Conservation (phyloP, 2,888 invertebrate species). For the Pristionchus fissidentatus region DNA sequence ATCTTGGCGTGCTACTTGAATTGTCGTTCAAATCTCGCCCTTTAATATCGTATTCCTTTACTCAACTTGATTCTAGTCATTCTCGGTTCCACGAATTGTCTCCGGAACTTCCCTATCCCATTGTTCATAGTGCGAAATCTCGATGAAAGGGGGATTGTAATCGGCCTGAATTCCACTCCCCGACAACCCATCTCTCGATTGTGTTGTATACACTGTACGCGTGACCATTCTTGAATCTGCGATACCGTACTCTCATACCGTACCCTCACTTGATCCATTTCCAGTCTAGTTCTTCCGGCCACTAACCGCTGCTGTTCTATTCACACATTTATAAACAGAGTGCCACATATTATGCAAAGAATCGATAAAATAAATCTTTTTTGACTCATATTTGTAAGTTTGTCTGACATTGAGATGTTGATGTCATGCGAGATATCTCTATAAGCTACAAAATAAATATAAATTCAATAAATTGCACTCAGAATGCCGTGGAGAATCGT, state of each 20-base stretch:
- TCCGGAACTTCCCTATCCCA: not conserved
- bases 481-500: conserved; percentile 49
- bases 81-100: not conserved
- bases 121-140: conserved; percentile 32
- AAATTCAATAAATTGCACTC: not conserved
- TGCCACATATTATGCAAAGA: conserved; percentile 33
- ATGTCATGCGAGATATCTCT: not conserved
- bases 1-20: conserved; percentile 22
- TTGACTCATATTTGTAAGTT: too few relatives aligned
- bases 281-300: not conserved
- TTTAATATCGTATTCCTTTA: conserved; percentile 9
- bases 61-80: conserved; percentile 31
- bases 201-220: conserved; percentile 35
- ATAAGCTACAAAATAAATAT: not conserved
- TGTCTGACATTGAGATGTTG: not conserved
- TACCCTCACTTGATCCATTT: not conserved
- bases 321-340: not conserved
- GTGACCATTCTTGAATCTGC: conserved; percentile 36
- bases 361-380: not conserved
- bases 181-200: conserved; percentile 14
- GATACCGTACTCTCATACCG: conserved; percentile 34
- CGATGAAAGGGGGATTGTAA: conserved; percentile 12
- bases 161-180: not conserved
- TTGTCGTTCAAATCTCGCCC: conserved; percentile 22
- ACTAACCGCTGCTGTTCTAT: not conserved